These are phyloP conservation scores for Nixonia krombeini DNA, from an alignment of 1,140 invertebrate species.

Conservation along the genomic window DNA sequence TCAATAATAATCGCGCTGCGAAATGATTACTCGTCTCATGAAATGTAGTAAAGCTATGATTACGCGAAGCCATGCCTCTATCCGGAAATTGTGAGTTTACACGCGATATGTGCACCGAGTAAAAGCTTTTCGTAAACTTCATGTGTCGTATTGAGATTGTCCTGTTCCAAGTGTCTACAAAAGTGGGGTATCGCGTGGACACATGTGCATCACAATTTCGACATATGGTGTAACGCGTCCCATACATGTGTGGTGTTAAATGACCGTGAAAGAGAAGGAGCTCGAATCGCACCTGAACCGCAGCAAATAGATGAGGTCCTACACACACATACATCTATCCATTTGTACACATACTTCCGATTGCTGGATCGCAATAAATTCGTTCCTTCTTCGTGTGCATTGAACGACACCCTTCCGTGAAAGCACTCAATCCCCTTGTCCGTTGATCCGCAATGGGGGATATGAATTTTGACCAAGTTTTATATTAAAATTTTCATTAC, in stretches of 20 bases:
- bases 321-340: slow-evolving; percentile 1
- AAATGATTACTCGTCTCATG: too few species aligned
- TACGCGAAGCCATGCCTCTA: slow-evolving; percentile 16
- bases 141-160: slow-evolving; percentile 39
- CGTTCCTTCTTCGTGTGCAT: slow-evolving; percentile 16
- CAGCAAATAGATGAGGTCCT: slow-evolving; percentile 27
- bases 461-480: too few species aligned
- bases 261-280: slow-evolving; percentile 49
- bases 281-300: slow-evolving; percentile 34
- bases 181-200: slow-evolving; percentile 34
- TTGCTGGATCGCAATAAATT: slow-evolving; percentile 45
- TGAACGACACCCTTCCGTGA: not conserved
- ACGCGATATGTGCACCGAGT: slow-evolving; percentile 26
- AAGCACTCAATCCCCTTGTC: not conserved
- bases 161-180: slow-evolving; percentile 5
- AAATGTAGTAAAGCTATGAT: slow-evolving; percentile 26
- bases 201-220: slow-evolving; percentile 43
- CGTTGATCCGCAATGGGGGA: not conserved
- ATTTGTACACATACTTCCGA: slow-evolving; percentile 28
- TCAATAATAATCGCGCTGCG: too few species aligned
- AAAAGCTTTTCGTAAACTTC: slow-evolving; percentile 38
- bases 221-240: slow-evolving; percentile 37
- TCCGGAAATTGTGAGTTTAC: slow-evolving; percentile 22
- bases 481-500: too few species aligned
- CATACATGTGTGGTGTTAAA: slow-evolving; percentile 39